Conservation (phyloP, 2,888 invertebrate genomes). For the Capitulum mitella region DNA sequence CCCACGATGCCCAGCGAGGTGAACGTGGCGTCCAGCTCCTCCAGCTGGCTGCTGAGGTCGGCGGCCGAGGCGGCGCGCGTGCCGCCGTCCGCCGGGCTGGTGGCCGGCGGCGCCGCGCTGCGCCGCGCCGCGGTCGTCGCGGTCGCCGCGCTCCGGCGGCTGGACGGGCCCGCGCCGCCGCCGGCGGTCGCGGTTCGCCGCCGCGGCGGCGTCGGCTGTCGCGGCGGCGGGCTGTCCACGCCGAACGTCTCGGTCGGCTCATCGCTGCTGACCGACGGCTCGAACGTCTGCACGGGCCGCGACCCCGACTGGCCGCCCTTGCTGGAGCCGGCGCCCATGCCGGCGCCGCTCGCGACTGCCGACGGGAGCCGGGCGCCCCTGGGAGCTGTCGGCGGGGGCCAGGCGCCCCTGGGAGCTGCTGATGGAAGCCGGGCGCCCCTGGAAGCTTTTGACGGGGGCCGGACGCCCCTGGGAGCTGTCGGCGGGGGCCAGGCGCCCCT, state of each 20-base stretch:
- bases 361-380: too few relatives aligned
- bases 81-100: background rate
- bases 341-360: too few relatives aligned
- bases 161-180: background rate
- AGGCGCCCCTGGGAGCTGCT: too few relatives aligned
- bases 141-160: background rate
- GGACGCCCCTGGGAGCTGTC: too few relatives aligned
- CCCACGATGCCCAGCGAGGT: slow-evolving; percentile 35
- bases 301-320: background rate
- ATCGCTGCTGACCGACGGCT: background rate
- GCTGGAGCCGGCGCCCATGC: background rate
- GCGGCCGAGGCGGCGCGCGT: slow-evolving; percentile 1
- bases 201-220: background rate
- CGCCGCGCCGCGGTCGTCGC: too few relatives aligned
- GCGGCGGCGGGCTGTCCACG: background rate
- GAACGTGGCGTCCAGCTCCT: slow-evolving; percentile 35
- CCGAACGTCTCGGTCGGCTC: background rate
- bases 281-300: background rate
- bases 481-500: too few relatives aligned
- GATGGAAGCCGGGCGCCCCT: too few relatives aligned
- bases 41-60: slow-evolving; percentile 32
- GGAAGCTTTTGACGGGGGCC: too few relatives aligned
- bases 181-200: background rate
- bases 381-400: too few relatives aligned
- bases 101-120: too few relatives aligned